Base-by-base conservation (phyloP, 2,797 vertebrate genomes). In the Molossus molossus region DNA sequence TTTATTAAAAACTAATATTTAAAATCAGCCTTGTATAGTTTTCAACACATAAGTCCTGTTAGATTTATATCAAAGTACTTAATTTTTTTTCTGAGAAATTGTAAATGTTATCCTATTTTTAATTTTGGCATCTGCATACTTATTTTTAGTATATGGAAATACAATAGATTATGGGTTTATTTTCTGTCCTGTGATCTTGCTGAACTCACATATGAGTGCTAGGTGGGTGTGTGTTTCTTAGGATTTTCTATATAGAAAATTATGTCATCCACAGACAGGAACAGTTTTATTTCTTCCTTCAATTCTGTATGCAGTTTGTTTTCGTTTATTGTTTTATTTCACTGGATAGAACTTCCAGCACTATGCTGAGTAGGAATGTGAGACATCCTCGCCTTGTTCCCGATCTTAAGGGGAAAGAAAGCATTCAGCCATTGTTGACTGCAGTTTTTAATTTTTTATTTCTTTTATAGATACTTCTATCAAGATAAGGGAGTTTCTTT, bases 251-350 rank as follows among this genome's bases (percentile, higher is more conserved):
- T 29, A 29, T 81, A 79, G 25, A 64, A 48, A 73, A 65, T 79
- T 15, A 92, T 48, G 15, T 45, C 10, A 45, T 64, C 29, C 83
- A 6, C 14, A 87, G 64, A 70, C 75, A 79, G 21, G n/a, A 1
- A n/a, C 2, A 57, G 23, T 77, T 96, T 84, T 75, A n/a, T 84
- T 72, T 90, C 67, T 94, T 91, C 20, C 40, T 85, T 85, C n/a
- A 89, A 50, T 64, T 95, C 55, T 62, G 1, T 53, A 12, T 72
- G 17, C 3, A 29, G 64, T 85, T 73, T 85, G 0, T 53, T 79
- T 73, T 85, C 0, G 45, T 79, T 64, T 23, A 65, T 64, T 93
- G 6, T 6, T 37, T 87, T 94, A 87, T 87, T 96, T 80, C 48
- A 70, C 25, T 80, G 23, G 3, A 7, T 84, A 87, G 70, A 87